phyloP scores from a whole-genome alignment of 1,140 invertebrate genomes.

The Drosophila repleta region DNA sequence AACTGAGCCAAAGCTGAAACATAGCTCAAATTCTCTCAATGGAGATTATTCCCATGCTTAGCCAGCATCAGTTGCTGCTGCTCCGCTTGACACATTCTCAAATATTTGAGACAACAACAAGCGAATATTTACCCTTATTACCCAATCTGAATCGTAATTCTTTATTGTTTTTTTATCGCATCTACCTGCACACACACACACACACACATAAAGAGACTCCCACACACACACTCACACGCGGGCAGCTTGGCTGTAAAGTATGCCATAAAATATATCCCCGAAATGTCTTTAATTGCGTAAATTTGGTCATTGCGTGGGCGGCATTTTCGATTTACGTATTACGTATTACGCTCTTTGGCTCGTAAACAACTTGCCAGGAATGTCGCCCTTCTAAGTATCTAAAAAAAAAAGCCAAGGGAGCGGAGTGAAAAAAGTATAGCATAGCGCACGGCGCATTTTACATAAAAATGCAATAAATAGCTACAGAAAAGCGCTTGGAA shows the following conservation, averaged over 20 bases:
- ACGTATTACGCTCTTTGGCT: constrained; percentile 46
- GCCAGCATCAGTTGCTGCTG: no score
- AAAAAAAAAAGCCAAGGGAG: constrained; percentile 19
- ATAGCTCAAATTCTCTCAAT: no score
- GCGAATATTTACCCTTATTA: no score
- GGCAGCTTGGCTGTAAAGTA: constrained; percentile 20
- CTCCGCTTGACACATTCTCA: no score
- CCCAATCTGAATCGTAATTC: constrained; percentile 14
- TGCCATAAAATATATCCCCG: constrained; percentile 46
- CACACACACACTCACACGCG: not conserved
- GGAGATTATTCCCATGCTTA: no score
- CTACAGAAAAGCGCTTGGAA: constrained; percentile 52
- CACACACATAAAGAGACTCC: not conserved
- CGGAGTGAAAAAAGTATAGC: constrained; percentile 27
- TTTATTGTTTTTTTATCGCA: constrained; percentile 16
- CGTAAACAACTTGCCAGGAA: constrained; percentile 71
- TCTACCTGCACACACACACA: constrained; percentile 23
- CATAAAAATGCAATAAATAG: constrained; percentile 83
- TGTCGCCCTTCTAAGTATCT: constrained; percentile 35
- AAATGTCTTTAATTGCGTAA: constrained; percentile 66
- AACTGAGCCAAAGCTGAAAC: no score
- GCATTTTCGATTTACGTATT: constrained; percentile 63
- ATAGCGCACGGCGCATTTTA: constrained; percentile 69
- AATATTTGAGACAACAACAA: no score
- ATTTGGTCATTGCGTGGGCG: constrained; percentile 58